Evolutionary conservation across 2,888 invertebrate genomes (phyloP).

Genomic region (Thumatha senex): DNA sequence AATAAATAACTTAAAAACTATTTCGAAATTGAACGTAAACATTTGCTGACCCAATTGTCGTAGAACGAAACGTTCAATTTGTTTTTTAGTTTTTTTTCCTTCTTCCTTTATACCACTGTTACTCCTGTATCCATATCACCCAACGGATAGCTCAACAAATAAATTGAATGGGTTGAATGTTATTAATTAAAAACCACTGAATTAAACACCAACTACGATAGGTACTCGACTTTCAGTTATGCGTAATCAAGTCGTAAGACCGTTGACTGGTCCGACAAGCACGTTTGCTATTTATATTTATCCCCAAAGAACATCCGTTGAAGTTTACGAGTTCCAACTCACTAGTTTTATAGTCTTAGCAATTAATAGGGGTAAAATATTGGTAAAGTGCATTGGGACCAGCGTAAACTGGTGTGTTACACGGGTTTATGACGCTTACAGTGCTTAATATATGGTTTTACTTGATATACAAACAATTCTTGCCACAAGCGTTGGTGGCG

Average conservation of each 20-base stretch:
- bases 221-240: slow-evolving; percentile 19
- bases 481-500: too few relatives aligned
- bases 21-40: too few relatives aligned
- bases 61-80: too few relatives aligned
- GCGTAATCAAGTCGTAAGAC: slow-evolving; percentile 23
- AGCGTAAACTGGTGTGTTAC: slow-evolving; percentile 25
- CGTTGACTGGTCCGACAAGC: slow-evolving; percentile 31
- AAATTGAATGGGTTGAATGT: too few relatives aligned
- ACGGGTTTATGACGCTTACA: background rate
- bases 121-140: too few relatives aligned
- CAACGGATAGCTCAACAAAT: too few relatives aligned
- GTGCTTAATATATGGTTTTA: background rate
- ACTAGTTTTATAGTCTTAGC: slow-evolving; percentile 48
- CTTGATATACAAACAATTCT: background rate
- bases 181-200: too few relatives aligned
- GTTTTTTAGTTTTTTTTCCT: too few relatives aligned
- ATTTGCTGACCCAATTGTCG: too few relatives aligned
- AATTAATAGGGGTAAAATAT: slow-evolving; percentile 44
- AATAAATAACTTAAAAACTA: too few relatives aligned
- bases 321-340: slow-evolving; percentile 47
- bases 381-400: slow-evolving; percentile 14
- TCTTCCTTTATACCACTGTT: too few relatives aligned
- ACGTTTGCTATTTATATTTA: slow-evolving; percentile 43
- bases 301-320: slow-evolving; percentile 36
- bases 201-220: slow-evolving; percentile 1